Percentiles rank a stretch among this genome's conserved stretches.
Conservation (phyloP, 2,888 invertebrate genomes). For the Cenopis cana region DNA sequence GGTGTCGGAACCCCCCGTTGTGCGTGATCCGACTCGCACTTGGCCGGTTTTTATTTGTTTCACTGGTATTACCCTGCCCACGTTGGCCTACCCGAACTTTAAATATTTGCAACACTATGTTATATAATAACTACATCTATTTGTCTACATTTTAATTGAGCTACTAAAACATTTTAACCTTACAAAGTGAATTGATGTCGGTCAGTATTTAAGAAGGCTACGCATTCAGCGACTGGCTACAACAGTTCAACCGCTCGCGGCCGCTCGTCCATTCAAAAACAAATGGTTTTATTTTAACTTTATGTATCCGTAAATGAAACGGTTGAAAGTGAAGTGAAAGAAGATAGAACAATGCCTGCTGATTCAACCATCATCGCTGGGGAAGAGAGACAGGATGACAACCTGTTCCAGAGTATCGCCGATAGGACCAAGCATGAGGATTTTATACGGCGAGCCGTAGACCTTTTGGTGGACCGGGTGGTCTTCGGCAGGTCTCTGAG, state of each 20-base stretch:
- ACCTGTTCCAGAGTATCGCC: conserved; percentile 86
- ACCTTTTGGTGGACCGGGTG: conserved; percentile 89
- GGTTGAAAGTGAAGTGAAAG: conserved; percentile 55
- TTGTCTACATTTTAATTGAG: conserved; percentile 52
- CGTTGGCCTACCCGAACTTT: not conserved
- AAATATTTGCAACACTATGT: not conserved
- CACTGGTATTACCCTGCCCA: not conserved
- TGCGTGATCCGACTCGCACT: too few relatives aligned
- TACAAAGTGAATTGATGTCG: conserved; percentile 74
- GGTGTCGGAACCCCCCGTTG: too few relatives aligned
- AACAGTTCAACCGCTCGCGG: conserved; percentile 68
- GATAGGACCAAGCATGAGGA: conserved; percentile 87
- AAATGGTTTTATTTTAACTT: conserved; percentile 57
- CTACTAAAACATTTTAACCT: conserved; percentile 65
- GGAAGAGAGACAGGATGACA: conserved; percentile 62
- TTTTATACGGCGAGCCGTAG: conserved; percentile 89
- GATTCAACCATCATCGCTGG: conserved; percentile 76
- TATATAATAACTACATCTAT: conserved; percentile 47
- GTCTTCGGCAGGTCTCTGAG: conserved; percentile 91
- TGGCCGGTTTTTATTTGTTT: too few relatives aligned
- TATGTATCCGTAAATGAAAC: conserved; percentile 51
- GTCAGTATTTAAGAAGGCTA: conserved; percentile 80
- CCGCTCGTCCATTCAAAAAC: conserved; percentile 62
- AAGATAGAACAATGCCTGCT: conserved; percentile 71
- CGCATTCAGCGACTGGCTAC: conserved; percentile 68